Evolutionary conservation across 2,113 vertebrate genomes (phyloP).

Genomic region (Trichechus manatus): DNA sequence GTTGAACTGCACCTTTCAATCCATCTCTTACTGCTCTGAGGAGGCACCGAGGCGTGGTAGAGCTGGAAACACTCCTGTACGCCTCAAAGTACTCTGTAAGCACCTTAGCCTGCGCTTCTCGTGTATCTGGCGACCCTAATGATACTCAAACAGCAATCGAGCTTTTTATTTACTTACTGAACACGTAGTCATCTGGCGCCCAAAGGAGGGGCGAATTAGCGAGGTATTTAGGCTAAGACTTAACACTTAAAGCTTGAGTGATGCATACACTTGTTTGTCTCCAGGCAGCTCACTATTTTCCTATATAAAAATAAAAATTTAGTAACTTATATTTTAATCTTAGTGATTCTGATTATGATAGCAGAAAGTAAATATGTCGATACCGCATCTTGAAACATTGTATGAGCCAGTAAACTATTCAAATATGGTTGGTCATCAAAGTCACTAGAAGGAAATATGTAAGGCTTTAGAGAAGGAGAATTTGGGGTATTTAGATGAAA

Average conservation of each 20-base stretch:
- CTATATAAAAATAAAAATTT: background rate
- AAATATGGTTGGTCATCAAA: rapidly evolving
- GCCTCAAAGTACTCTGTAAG: background rate
- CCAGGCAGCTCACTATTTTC: background rate
- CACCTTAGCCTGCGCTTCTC: background rate
- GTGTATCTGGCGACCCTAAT: background rate
- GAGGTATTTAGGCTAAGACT: background rate
- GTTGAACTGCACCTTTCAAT: background rate
- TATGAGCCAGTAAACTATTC: background rate
- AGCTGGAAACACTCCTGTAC: background rate
- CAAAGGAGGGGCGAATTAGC: background rate
- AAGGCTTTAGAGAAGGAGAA: background rate
- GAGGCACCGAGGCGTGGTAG: background rate
- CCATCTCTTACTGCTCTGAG: background rate
- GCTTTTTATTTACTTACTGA: background rate
- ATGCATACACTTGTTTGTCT: background rate
- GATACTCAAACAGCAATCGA: rapidly evolving
- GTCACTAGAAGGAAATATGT: background rate
- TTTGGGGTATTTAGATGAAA: background rate
- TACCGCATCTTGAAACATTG: background rate
- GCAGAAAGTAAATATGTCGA: background rate
- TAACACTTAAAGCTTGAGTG: background rate
- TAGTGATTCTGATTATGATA: background rate
- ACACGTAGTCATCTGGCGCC: no score
- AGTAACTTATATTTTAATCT: background rate